These are phyloP conservation scores for Choloepus hoffmanni DNA, from an alignment of 2,113 vertebrate genomes.

Conservation along the genomic window DNA sequence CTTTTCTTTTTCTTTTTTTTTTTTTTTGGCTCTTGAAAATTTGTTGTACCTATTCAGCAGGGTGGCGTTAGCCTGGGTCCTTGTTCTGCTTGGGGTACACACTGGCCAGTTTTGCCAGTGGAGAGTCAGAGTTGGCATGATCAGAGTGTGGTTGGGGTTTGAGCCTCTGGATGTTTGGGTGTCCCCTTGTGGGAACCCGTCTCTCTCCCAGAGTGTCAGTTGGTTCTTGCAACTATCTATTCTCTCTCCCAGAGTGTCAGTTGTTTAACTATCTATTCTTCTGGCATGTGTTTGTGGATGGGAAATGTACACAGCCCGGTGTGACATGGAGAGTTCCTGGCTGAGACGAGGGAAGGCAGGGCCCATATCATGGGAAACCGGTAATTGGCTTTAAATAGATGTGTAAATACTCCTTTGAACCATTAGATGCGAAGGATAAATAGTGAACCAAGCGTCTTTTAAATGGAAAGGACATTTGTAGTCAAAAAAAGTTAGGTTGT, in stretches of 20 bases:
- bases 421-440: not conserved
- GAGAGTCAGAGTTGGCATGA: not conserved
- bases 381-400: slow-evolving; percentile 76
- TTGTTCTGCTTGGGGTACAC: not conserved
- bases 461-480: not conserved
- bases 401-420: slow-evolving; percentile 71
- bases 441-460: slow-evolving; percentile 49
- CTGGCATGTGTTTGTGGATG: slow-evolving; percentile 65
- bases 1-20: not conserved
- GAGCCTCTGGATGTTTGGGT: not conserved
- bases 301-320: slow-evolving; percentile 65
- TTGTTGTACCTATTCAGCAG: not conserved
- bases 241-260: no score
- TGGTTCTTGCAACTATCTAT: slow-evolving; percentile 48
- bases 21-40: not conserved
- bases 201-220: not conserved
- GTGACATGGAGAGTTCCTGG: slow-evolving; percentile 72
- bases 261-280: slow-evolving; percentile 44
- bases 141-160: not conserved
- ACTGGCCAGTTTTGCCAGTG: not conserved
- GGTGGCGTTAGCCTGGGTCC: not conserved
- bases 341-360: slow-evolving; percentile 73
- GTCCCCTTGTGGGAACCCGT: not conserved
- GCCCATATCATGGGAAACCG: slow-evolving; percentile 31
- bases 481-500: not conserved